Conservation (phyloP, 2,797 vertebrate genomes). For the Cheirogaleus major region DNA sequence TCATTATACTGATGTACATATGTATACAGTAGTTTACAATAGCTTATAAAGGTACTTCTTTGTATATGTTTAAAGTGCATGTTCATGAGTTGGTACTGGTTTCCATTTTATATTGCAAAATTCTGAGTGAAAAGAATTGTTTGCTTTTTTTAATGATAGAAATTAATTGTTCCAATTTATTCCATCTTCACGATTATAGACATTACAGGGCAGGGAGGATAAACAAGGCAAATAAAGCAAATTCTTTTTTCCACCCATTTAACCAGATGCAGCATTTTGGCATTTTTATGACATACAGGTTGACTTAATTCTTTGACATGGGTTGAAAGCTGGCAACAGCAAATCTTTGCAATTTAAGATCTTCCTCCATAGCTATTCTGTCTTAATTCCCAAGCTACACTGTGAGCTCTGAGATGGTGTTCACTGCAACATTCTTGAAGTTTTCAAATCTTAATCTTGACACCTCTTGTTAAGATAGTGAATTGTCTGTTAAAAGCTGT, state of each 20-base stretch:
- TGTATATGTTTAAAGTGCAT: neutral
- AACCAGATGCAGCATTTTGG: neutral
- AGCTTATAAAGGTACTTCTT: neutral
- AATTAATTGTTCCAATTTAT: neutral
- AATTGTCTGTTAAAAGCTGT: neutral
- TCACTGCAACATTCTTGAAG: neutral
- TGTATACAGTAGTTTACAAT: neutral
- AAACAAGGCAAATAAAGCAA: neutral
- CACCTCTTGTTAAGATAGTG: neutral
- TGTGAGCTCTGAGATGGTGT: neutral
- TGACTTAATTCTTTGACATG: neutral
- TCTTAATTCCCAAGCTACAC: neutral
- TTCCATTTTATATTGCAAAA: neutral
- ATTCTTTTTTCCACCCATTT: neutral
- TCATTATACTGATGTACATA: neutral
- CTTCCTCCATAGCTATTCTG: neutral
- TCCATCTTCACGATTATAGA: neutral
- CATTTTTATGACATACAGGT: neutral
- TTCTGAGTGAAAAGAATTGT: neutral
- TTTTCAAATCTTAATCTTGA: neutral
- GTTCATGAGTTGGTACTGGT: slow-evolving; percentile 4
- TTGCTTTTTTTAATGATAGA: neutral
- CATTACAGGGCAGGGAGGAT: neutral
- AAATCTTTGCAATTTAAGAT: neutral
- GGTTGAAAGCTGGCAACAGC: neutral